Evolutionary conservation across 1,140 invertebrate species (phyloP), one percentile per base, ranked within the genome.

Genomic region (Drosophila tani): DNA sequence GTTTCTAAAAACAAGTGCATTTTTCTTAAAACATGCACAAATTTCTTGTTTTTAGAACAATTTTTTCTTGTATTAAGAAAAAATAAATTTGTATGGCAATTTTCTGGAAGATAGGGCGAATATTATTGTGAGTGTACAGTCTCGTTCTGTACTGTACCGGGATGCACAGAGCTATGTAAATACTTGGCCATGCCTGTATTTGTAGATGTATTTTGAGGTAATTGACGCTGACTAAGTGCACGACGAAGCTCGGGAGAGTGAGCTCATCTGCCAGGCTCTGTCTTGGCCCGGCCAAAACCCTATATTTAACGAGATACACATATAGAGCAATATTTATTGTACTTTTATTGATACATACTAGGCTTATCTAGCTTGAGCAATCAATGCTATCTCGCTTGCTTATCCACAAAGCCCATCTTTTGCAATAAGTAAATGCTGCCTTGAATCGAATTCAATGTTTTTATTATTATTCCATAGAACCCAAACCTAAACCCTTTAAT

Each of bases 211-310:
- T 58, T 57, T 76, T 27, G 32, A 76, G 38, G 40, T 66, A 62
- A 66, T 47, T 63, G 57, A 56, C 38, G 49, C 50, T 82, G 81
- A 79, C 75, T 79, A 79, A 82, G 65, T 77, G 66, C 56, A 62
- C 53, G 14, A 62, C 32, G 19, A 6, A 24, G n/a, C 27, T 53
- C n/a, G 11, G 21, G 32, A 45, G 21, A 45, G 59, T 81, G 79
- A 81, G 79, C 79, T 81, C 79, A 81, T 81, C 65, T 65, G 47
- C 32, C 5, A 65, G 35, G 46, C 38, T 38, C 1, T 21, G 27
- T 58, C 47, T 51, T 51, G 35, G 15, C 58, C 58, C n/a, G 35
- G 45, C 27, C 63, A 64, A 24, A 24, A 24, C 21, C 21, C 21
- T 24, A 24, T 24, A 24, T 29, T 15, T 21, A 47, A 12, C 8